Evolutionary conservation across 2,113 vertebrate species (phyloP), one percentile per base, ranked within the genome.

Genomic region (Philantomba maxwellii): DNA sequence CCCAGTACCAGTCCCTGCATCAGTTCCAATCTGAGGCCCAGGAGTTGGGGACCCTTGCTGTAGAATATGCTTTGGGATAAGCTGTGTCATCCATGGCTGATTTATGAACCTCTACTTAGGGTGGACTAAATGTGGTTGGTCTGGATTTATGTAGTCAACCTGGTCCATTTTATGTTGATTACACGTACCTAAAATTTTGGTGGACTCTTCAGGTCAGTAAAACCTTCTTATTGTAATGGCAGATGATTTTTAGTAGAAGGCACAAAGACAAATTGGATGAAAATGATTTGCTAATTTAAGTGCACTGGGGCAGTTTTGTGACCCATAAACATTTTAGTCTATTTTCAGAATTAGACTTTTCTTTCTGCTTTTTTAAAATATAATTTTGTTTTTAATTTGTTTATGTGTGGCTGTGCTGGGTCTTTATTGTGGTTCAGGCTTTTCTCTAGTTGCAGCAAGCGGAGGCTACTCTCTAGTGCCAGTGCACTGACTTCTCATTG

Each of bases 211-310:
- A 51, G 64, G 89, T 95, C 89, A 78, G 6, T 94, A 89, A 93
- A 73, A 19, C 19, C 49, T 58, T n/a, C 7, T 81, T 82, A 75
- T 26, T 84, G 17, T 77, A 21, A 21, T 57, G 23, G 53, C 16
- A 92, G n/a, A 49, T 95, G 25, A 45, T 89, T 97, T 93, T 93
- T 96, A 93, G 28, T 89, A 92, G 73, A 95, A 92, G 30, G 1
- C 28, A 26, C 51, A 97, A 92, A 96, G 70, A 47, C 25, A 92
- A 47, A 64, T 94, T 84, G 15, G 0, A 80, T 97, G 75, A 85
- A 92, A 94, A 92, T 94, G 17, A 95, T 87, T 87, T 91, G 26
- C 60, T 93, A 88, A 89, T 95, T 95, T 93, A 91, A 95, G 57
- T 82, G 16, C 8, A 81, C 15, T 92, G 45, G 89, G 33, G 51